A percentile compares a stretch with the other conserved stretches of the same genome.
These are phyloP conservation scores for Ecliptopera silaceata DNA, from an alignment of 2,888 invertebrate species.

Conservation along the genomic window DNA sequence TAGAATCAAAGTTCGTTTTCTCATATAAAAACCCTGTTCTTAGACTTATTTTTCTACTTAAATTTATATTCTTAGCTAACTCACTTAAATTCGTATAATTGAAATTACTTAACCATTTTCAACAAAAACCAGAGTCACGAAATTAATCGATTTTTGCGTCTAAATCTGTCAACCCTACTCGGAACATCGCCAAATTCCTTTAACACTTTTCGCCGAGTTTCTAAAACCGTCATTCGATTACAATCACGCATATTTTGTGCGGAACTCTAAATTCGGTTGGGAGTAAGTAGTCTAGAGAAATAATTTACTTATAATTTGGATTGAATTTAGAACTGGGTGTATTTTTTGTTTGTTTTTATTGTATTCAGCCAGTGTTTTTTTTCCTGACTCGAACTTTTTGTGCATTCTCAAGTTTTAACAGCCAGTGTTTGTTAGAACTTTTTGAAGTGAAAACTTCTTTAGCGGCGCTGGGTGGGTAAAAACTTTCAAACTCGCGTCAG, in stretches of 20 bases:
- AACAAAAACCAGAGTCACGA: background rate
- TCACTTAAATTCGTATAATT: background rate
- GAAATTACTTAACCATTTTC: background rate
- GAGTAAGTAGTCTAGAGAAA: background rate
- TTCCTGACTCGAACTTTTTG: no score
- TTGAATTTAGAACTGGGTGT: constrained; percentile 5
- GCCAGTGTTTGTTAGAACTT: no score
- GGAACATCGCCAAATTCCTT: constrained; percentile 17
- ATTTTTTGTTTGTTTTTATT: no score
- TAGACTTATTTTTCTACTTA: no score
- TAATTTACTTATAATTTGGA: constrained; percentile 10
- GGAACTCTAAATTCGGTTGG: constrained; percentile 20
- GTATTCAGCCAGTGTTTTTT: no score
- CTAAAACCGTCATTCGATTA: constrained; percentile 43
- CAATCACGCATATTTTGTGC: constrained; percentile 28
- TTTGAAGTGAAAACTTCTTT: no score
- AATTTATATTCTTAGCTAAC: no score
- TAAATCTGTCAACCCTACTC: constrained; percentile 12
- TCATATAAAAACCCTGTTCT: no score
- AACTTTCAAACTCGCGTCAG: no score
- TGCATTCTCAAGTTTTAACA: no score
- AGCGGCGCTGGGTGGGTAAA: no score
- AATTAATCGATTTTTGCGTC: background rate
- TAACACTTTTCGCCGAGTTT: constrained; percentile 24
- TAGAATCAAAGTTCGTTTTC: no score